Base-by-base conservation (phyloP, 1,140 invertebrate genomes). In the Heterodera carotae region DNA sequence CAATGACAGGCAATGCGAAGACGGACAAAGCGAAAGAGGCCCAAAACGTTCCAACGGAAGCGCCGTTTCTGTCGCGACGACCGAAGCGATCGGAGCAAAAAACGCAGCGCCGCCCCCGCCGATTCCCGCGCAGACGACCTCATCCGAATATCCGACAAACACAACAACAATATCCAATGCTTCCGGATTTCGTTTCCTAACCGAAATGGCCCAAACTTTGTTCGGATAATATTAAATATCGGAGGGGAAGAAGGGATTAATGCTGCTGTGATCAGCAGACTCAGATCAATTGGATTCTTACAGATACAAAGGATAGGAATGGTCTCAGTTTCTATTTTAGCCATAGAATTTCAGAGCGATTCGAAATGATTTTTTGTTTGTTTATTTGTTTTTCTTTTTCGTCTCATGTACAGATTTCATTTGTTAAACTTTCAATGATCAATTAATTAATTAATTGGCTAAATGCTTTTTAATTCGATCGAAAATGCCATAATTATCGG, bases 161-260 rank as follows among this genome's bases (percentile, higher is more conserved):
- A 33, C 18, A 8, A 15, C 72, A 27, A 43, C 18, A 22, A 27
- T 36, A 27, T 25, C 56, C n/a, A 56, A 56, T 25, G 36, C 72
- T n/a, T 59, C 72, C 34, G 64, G 72, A 22, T 74, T 74, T 36
- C 72, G 72, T 74, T 74, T 74, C 15, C 2, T 74, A 29, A 56
- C 72, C 33, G 72, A 74, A 59, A 56, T 74, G 43, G 72, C 72
- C 3, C 72, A 74, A 74, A 74, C 72, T 15, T 74, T 74, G 36
- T 74, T 74, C 59, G 72, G 72, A 29, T 56, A 36, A 43, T 31
- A 59, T 27, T 33, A 12, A 3, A 2, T 22, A 22, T 43, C n/a
- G 56, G 48, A 29, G 15, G 7, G 34, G 10, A 6, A 1, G n/a
- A 10, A 2, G n/a, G n/a, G 2, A 27, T 31, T 70, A n/a, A n/a